phyloP scores from a whole-genome alignment of 1,140 invertebrate genomes.

The Drosophila santomea region DNA sequence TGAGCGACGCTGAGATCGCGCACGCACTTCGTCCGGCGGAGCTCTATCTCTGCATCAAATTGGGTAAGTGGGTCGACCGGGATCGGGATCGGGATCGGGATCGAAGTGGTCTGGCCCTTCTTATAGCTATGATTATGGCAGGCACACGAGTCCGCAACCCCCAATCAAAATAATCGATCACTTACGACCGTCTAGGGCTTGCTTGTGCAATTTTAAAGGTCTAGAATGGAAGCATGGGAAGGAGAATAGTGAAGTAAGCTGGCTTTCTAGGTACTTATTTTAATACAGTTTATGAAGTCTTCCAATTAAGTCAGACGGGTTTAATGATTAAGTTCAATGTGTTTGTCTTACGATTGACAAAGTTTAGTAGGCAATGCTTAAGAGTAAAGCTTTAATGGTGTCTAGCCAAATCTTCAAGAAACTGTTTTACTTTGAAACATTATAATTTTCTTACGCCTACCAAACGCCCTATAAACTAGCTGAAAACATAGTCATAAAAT shows the following conservation, averaged over 20 bases:
- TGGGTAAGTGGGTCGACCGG: constrained; percentile 75
- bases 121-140: constrained; percentile 11
- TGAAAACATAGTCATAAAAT: background rate
- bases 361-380: no score
- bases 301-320: no score
- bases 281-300: background rate
- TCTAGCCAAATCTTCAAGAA: no score
- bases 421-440: no score
- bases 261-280: background rate
- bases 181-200: constrained; percentile 23
- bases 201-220: constrained; percentile 32
- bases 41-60: constrained; percentile 83
- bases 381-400: no score
- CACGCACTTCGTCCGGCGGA: constrained; percentile 74
- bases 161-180: constrained; percentile 41
- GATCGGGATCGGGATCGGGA: background rate
- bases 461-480: no score
- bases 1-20: constrained; percentile 78
- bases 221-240: constrained; percentile 7
- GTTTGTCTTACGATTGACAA: no score
- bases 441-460: no score
- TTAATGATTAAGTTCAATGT: no score
- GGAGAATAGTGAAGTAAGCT: background rate
- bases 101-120: constrained; percentile 13
- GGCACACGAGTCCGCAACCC: constrained; percentile 4